Conservation (phyloP, 2,113 vertebrate species). For the Pogona vitticeps region DNA sequence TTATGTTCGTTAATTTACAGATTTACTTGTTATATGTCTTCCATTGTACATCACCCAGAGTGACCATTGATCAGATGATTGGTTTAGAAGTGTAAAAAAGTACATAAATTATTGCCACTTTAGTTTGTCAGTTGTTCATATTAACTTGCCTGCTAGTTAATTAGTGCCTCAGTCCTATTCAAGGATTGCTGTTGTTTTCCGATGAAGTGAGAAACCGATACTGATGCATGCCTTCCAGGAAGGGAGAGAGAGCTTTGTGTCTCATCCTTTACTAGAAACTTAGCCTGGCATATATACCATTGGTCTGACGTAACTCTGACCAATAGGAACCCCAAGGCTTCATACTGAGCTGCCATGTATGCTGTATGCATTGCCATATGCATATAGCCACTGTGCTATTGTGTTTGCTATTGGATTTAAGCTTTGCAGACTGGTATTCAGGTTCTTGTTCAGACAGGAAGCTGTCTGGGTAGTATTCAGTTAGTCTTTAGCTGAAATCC, state of each 20-base stretch:
- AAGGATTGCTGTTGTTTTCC: not conserved
- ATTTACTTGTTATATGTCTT: too few relatives aligned
- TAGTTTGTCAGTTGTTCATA: not conserved
- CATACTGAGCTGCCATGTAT: not conserved
- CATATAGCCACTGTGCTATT: not conserved
- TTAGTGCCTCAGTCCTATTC: not conserved
- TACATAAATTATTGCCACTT: not conserved
- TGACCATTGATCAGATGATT: too few relatives aligned
- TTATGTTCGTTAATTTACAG: too few relatives aligned
- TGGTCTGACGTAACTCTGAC: not conserved
- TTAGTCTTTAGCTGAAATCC: not conserved
- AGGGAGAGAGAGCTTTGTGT: not conserved
- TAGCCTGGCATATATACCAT: not conserved
- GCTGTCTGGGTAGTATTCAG: not conserved
- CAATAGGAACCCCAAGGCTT: not conserved
- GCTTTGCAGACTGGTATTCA: not conserved
- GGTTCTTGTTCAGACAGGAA: not conserved
- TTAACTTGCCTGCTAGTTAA: not conserved
- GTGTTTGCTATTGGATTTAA: not conserved
- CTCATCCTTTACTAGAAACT: not conserved
- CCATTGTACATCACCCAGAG: too few relatives aligned
- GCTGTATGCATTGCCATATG: not conserved
- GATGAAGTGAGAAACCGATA: not conserved
- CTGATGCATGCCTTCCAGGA: not conserved
- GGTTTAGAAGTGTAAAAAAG: too few relatives aligned